A percentile compares a stretch with the other conserved stretches of the same genome.
phyloP scores from a whole-genome alignment of 2,113 vertebrate species.

The human (Homo sapiens) region DNA sequence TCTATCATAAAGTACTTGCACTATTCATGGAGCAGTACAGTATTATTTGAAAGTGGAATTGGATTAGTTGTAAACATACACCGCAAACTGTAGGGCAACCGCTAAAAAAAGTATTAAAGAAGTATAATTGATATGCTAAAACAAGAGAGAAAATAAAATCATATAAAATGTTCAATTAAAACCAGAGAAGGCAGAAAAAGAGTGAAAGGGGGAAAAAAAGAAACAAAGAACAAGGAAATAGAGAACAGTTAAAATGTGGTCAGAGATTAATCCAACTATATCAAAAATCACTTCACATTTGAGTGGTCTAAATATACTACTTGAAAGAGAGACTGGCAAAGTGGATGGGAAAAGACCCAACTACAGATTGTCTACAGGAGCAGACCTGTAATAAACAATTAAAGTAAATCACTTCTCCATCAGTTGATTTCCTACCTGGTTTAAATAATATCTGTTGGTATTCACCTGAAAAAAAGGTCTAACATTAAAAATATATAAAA shows the following conservation, averaged over 20 bases:
- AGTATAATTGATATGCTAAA: background rate
- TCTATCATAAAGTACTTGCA: background rate
- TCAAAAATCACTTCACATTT: background rate
- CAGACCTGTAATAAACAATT: background rate
- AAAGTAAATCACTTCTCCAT: background rate
- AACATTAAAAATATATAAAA: background rate
- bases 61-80: background rate
- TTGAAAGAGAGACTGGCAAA: background rate
- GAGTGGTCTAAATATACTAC: background rate
- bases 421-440: background rate
- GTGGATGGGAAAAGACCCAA: background rate
- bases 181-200: background rate
- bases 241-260: background rate
- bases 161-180: background rate
- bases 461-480: background rate
- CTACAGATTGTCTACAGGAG: background rate
- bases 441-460: background rate
- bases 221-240: background rate
- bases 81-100: background rate
- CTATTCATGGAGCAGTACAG: background rate
- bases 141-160: background rate
- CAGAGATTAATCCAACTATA: background rate
- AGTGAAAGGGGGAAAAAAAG: background rate
- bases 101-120: background rate
- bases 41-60: background rate